Evolutionary conservation across 1,140 invertebrate genomes (phyloP).

Genomic region (Steinernema feltiae): DNA sequence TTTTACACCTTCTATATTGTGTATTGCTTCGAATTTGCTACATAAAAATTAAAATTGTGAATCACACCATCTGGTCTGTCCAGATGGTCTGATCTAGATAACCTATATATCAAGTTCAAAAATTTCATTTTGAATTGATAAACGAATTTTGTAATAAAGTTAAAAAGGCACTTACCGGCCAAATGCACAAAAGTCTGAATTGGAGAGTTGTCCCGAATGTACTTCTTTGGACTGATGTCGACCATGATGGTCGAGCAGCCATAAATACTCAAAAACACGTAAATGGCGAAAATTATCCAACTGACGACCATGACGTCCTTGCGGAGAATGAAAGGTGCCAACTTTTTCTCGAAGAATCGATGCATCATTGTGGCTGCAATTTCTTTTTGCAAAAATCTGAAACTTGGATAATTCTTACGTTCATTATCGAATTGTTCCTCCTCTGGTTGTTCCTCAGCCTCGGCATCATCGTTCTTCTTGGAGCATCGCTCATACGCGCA

Average conservation of each 20-base stretch:
- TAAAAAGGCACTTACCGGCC: constrained; percentile 48
- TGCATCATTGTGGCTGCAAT: constrained; percentile 55
- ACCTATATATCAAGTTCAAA: too few relatives aligned
- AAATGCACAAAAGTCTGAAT: constrained; percentile 57
- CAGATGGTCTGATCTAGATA: too few relatives aligned
- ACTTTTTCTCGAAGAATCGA: constrained; percentile 49
- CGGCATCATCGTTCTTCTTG: constrained; percentile 17
- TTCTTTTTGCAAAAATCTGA: constrained; percentile 1
- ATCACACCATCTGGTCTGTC: too few relatives aligned
- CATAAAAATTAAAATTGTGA: too few relatives aligned
- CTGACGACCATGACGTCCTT: constrained; percentile 48
- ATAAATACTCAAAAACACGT: constrained; percentile 50
- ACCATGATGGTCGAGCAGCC: constrained; percentile 54
- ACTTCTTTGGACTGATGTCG: constrained; percentile 56
- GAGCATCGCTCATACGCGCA: constrained; percentile 39
- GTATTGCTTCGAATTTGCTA: too few relatives aligned
- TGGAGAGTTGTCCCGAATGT: constrained; percentile 51
- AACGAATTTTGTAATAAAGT: too few relatives aligned
- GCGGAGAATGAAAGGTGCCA: constrained; percentile 52
- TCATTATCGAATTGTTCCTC: background rate
- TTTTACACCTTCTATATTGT: too few relatives aligned
- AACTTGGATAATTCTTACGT: constrained; percentile 14
- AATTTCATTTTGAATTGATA: too few relatives aligned
- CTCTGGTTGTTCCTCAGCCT: too few relatives aligned
- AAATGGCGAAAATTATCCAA: constrained; percentile 44